Percentiles rank a stretch among this genome's conserved stretches.
Evolutionary conservation across 2,888 invertebrate genomes (phyloP).

Genomic region (Acronicta aceris): DNA sequence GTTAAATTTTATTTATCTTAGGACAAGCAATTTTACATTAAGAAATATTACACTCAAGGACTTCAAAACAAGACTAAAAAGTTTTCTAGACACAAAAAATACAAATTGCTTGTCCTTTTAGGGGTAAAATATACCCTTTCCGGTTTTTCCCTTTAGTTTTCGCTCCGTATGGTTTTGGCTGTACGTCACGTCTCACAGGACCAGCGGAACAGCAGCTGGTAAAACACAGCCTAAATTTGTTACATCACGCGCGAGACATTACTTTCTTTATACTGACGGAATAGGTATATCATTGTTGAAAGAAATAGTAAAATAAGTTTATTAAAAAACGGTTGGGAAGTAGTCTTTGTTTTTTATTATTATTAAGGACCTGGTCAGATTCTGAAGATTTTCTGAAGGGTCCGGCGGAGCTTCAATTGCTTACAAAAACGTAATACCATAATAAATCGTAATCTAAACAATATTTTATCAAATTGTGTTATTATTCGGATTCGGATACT

Average conservation of each 20-base stretch:
- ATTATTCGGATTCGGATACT: too few species aligned
- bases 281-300: neutral
- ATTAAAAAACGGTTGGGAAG: neutral
- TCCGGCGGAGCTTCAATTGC: too few species aligned
- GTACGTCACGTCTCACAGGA: conserved; percentile 32
- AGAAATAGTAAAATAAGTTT: neutral
- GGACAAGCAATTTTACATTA: too few species aligned
- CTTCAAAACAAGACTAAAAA: too few species aligned
- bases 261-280: conserved; percentile 1
- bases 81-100: too few species aligned
- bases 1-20: too few species aligned
- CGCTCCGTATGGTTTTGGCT: conserved; percentile 8
- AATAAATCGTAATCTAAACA: too few species aligned
- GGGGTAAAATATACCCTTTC: conserved; percentile 5
- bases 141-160: conserved; percentile 8
- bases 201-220: conserved; percentile 11
- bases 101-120: neutral
- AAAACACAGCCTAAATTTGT: neutral
- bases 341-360: neutral
- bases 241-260: conserved; percentile 10
- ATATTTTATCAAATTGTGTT: too few species aligned
- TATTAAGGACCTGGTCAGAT: too few species aligned
- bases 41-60: too few species aligned
- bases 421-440: too few species aligned
- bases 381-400: too few species aligned